A percentile compares a stretch with the other conserved stretches of the same genome.
Conservation (phyloP, 2,113 vertebrate genomes). For the Gallinago media region DNA sequence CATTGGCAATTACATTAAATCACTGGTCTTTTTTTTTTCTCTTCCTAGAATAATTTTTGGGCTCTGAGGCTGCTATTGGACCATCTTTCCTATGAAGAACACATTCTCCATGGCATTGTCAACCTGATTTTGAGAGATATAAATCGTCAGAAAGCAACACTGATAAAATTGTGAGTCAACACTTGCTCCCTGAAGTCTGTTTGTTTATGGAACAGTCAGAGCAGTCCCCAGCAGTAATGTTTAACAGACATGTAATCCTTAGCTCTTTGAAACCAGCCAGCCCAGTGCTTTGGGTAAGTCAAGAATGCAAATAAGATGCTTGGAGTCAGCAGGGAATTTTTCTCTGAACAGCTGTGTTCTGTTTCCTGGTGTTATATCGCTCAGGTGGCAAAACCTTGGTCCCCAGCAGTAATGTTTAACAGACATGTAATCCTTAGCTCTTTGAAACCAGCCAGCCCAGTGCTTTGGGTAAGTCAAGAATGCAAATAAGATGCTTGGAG, state of each 20-base stretch:
- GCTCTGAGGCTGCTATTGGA: constrained; percentile 61
- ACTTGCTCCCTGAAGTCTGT: not conserved
- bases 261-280: not conserved
- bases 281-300: not conserved
- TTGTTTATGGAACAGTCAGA: not conserved
- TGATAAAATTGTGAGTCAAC: constrained; percentile 46
- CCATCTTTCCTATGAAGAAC: not conserved
- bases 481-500: not conserved
- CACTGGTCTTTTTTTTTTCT: not conserved
- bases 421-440: not conserved
- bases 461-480: not conserved
- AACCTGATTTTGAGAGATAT: constrained; percentile 20
- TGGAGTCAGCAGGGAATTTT: too few relatives aligned
- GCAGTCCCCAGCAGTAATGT: fast-evolving
- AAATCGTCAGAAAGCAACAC: not conserved
- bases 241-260: not conserved
- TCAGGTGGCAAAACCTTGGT: constrained; percentile 29
- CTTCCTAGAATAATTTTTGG: constrained; percentile 66
- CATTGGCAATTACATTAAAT: not conserved
- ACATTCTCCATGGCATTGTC: not conserved
- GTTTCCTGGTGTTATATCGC: not conserved
- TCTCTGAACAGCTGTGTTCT: not conserved
- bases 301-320: not conserved
- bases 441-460: not conserved
- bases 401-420: not conserved